Percentiles rank a stretch among this genome's conserved stretches.
Evolutionary conservation across 2,888 invertebrate genomes (phyloP).

Genomic region (Steinernema carpocapsae): DNA sequence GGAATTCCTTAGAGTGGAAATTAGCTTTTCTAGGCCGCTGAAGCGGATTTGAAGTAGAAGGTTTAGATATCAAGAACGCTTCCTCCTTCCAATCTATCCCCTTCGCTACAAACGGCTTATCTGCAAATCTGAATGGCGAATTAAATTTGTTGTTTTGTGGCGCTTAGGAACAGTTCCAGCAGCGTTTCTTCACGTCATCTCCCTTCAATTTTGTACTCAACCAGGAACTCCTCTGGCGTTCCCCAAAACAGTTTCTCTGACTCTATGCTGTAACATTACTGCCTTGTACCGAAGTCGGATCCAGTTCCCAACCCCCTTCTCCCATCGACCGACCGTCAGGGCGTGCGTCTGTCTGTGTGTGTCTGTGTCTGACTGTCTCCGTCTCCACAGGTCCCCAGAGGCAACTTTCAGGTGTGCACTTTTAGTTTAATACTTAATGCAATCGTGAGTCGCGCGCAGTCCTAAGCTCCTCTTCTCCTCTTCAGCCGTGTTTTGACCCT

Average conservation of each 20-base stretch:
- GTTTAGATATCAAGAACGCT: no score
- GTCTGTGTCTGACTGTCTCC: neutral
- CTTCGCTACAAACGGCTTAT: no score
- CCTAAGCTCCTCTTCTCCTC: neutral
- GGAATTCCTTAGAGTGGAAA: no score
- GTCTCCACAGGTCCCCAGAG: neutral
- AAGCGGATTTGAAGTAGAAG: no score
- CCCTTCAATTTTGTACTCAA: neutral
- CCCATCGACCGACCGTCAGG: neutral
- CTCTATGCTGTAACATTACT: conserved; percentile 10
- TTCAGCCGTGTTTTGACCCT: conserved; percentile 1
- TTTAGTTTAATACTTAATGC: conserved; percentile 28
- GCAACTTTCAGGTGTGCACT: conserved; percentile 8
- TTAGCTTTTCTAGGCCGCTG: no score
- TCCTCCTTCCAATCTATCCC: no score
- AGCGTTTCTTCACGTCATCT: neutral
- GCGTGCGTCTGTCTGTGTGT: neutral
- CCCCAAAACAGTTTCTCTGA: neutral
- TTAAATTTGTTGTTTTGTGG: no score
- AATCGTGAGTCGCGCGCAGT: neutral
- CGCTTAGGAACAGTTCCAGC: no score
- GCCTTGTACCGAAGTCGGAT: conserved; percentile 19
- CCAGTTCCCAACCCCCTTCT: conserved; percentile 8
- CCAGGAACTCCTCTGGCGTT: neutral
- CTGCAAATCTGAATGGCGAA: no score